phyloP scores from a whole-genome alignment of 92 coral and sea anemone genomes.

The Actinostola sp. region DNA sequence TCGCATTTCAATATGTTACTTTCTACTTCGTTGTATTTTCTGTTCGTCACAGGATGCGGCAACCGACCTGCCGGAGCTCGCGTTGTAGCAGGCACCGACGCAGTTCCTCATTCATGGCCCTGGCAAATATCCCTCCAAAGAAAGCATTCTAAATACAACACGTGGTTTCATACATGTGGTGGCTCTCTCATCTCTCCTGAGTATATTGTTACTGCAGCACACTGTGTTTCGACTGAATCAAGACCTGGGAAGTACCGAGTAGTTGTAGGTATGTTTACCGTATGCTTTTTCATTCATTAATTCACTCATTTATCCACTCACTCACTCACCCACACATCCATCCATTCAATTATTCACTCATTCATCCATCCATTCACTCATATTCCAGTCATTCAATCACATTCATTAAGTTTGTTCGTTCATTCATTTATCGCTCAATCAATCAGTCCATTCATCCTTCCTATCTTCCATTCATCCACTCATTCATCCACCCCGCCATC shows the following conservation, averaged over 20 bases:
- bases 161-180: constrained; percentile 64
- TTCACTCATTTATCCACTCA: no score
- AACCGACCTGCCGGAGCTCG: constrained; percentile 57
- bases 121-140: constrained; percentile 64
- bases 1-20: no score
- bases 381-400: no score
- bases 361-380: no score
- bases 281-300: not conserved
- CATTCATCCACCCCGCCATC: no score
- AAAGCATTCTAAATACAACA: constrained; percentile 17
- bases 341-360: no score
- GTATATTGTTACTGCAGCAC: constrained; percentile 68
- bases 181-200: constrained; percentile 68
- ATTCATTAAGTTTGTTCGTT: no score
- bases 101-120: constrained; percentile 68
- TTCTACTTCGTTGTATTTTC: no score
- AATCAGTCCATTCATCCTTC: no score
- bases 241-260: constrained; percentile 45
- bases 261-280: constrained; percentile 46
- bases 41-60: constrained; percentile 38
- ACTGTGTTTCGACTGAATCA: constrained; percentile 43
- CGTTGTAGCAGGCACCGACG: constrained; percentile 62
- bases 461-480: no score
- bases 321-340: no score
- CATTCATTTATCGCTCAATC: no score